Percentiles rank a stretch among this genome's conserved stretches.
phyloP scores from a whole-genome alignment of 2,797 vertebrate species.

The Alauda arvensis region DNA sequence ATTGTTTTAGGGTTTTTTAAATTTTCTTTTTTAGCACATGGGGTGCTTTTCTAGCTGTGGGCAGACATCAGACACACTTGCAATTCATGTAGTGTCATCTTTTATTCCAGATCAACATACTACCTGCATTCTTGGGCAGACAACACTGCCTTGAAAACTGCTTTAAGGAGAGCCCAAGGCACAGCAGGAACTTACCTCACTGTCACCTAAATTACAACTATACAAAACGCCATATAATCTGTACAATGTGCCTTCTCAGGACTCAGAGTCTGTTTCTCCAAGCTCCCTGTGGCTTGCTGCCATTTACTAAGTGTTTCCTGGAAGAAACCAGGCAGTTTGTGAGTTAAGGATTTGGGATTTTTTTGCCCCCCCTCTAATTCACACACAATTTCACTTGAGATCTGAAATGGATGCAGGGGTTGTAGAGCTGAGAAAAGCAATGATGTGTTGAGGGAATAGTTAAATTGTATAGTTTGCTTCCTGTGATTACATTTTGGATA shows the following conservation, averaged over 20 bases:
- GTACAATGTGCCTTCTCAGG: neutral
- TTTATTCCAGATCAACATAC: neutral
- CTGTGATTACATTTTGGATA: neutral
- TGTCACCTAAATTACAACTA: neutral
- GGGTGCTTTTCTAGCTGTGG: neutral
- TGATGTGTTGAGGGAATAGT: neutral
- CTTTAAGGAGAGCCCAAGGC: neutral
- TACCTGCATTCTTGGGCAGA: neutral
- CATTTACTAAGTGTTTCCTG: neutral
- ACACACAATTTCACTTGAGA: neutral
- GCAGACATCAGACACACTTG: neutral
- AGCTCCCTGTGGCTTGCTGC: neutral
- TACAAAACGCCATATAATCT: neutral
- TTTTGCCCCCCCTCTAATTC: neutral
- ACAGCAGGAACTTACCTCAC: constrained; percentile 15
- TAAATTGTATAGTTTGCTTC: neutral
- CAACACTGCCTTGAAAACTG: neutral
- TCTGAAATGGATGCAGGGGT: neutral
- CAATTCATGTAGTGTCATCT: neutral
- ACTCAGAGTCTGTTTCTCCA: neutral
- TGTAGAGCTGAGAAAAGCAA: neutral
- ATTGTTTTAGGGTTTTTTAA: neutral
- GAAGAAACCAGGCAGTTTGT: neutral
- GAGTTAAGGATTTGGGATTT: neutral
- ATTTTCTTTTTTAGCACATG: neutral